Evolutionary conservation across 1,140 invertebrate species (phyloP), one percentile per base, ranked within the genome.

Genomic region (Branchinecta lindahli): DNA sequence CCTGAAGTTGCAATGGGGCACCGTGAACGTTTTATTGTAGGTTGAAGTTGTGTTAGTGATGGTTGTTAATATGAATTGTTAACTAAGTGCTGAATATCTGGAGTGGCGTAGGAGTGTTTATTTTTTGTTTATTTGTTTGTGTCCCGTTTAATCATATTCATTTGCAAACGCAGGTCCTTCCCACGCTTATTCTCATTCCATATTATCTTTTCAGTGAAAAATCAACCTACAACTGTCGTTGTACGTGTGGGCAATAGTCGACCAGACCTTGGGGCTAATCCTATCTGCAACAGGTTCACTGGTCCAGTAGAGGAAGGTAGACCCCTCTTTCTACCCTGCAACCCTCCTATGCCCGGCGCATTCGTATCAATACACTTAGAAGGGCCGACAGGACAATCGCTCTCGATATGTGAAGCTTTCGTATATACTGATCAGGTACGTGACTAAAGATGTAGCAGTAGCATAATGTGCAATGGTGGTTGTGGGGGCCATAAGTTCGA

Each of bases 371-470:
- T 96, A 0, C 92, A 95, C 77, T 78, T 95, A 66, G 91, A 95
- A 80, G 85, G 86, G 0, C 77, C 80, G 3, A 80, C 86, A 0
- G 81, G 83, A 7, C 83, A 82, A 44, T 87, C 91, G 67, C 80
- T 96, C 6, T 94, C 92, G 0, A 90, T 96, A n/a, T 96, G 92
- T 78, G 92, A 96, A 80, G 90, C 91, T 0, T 95, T 96, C 76
- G 92, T 95, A 12, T 96, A 95, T 76, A 95, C 93, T 0, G 92
- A 95, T 80, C 92, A 95, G 81, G 85, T 85, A 77, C 73, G 72
- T 71, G 44, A 20, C 47, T 18, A 15, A 8, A 12, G 8, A 33
- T 33, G 33, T 33, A 33, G 33, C 33, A 33, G 33, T 33, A 5
- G 33, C 33, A 33, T 33, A 5, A 3, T 33, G 33, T 33, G 5